Base-by-base conservation (phyloP, 2,888 invertebrate genomes). In the Thymelicus acteon region DNA sequence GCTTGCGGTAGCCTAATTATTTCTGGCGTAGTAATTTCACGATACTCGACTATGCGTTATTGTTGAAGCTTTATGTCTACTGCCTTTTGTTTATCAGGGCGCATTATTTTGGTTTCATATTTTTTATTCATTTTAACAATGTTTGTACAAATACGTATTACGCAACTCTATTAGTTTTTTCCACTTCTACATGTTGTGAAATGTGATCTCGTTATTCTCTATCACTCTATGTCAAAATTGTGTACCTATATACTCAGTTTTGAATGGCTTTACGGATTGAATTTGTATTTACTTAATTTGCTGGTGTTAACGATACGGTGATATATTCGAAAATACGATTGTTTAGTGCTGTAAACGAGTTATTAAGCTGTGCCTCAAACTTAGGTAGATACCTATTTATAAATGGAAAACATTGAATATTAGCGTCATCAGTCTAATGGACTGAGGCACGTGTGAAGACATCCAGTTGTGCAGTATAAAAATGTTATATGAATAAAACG, bases 1-100 rank as follows among this genome's bases (percentile, higher is more conserved):
- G 54, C 60, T 63, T 40, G 39, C 63, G 19, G 60, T 60, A 64
- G 60, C 65, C 52, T 65, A 64, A 71, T 71, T 71, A 71, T 65
- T 65, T 52, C 24, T 31, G 60, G 24, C 65, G 64, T 40, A 7
- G 24, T 61, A 71, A 60, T 62, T 54, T 67, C 58, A 49, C 15
- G 39, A 62, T 61, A 57, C 48, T 65, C 13, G 5, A 49, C 7
- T 4, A 12, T 24, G 0, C 4, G 40, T 61, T 47, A 47, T 61
- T 44, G 44, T 39, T 24, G 24, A 24, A 47, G 12, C 19, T 15
- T 15, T 44, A 39, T 37, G 24, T 54, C 54, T 54, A 54, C n/a
- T 19, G 24, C 10, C 24, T 24, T 54, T 54, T 54, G 54, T 54
- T 54, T 19, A 52, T 52, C n/a, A 4, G 54, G 0, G 24, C 0